Percentiles rank a stretch among this genome's conserved stretches.
These are phyloP conservation scores for Chloroceryle aenea DNA, from an alignment of 2,113 vertebrate species.

Conservation along the genomic window DNA sequence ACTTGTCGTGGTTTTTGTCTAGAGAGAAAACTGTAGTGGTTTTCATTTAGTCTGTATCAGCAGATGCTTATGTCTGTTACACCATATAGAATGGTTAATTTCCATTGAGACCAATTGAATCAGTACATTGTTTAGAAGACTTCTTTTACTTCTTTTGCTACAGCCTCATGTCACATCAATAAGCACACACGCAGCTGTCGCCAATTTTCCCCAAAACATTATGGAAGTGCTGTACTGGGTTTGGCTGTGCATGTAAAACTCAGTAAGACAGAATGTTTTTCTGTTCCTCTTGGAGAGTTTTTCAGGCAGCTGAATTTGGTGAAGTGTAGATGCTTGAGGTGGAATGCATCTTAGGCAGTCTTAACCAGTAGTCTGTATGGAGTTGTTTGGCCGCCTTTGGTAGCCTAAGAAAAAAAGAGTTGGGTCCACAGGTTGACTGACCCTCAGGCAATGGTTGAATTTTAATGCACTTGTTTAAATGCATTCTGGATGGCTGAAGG, in stretches of 20 bases:
- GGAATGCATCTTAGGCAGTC: not conserved
- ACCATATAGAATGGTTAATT: not conserved
- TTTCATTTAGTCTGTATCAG: not conserved
- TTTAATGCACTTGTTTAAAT: not conserved
- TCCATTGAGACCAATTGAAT: not conserved
- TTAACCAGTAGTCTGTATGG: not conserved
- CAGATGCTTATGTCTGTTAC: not conserved
- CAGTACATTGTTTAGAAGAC: not conserved
- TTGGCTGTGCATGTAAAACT: not conserved
- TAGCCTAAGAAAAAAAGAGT: not conserved
- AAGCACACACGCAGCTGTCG: not conserved
- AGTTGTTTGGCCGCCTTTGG: not conserved
- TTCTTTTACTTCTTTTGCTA: not conserved
- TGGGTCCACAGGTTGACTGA: not conserved
- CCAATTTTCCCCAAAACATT: not conserved
- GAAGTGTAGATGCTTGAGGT: not conserved
- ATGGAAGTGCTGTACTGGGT: not conserved
- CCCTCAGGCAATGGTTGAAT: not conserved
- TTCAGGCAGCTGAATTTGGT: not conserved
- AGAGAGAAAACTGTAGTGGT: not conserved
- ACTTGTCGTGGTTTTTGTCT: not conserved
- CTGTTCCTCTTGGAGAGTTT: not conserved
- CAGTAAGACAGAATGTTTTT: not conserved
- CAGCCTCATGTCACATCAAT: not conserved
- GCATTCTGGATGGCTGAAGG: not conserved